Evolutionary conservation across 2,888 invertebrate species (phyloP), one percentile per base, ranked within the genome.

Genomic region (Plemyria rubiginata): DNA sequence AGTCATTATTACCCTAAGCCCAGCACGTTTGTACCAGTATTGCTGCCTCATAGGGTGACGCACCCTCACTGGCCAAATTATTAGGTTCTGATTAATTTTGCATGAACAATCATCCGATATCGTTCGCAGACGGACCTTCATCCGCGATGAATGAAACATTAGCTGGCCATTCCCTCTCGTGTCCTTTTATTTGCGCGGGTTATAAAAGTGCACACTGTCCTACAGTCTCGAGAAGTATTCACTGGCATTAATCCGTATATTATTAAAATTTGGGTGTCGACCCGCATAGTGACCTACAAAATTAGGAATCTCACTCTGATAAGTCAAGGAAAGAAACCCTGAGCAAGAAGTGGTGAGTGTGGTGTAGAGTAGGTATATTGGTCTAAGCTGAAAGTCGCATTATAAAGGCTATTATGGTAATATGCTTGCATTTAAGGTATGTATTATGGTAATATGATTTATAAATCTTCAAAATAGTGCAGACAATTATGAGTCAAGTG

Each of bases 81-180:
- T 80, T 79, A 77, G 75, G 78, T 76, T 76, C 81, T 85, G 85
- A 88, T 91, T 89, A 91, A 91, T 88, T 85, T 88, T 90, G 84
- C 87, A 91, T 79, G 84, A 86, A 82, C 88, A 88, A 88, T 89
- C 81, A 81, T 79, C 78, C 72, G 74, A 82, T 83, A 82, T 82
- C 82, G 83, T 79, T 75, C 73, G 71, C 69, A 77, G 81, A 79
- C 79, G 78, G 79, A 71, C 70, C 73, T 70, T 72, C 80, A 77
- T 80, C 78, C 80, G 73, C 70, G 65, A 75, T 84, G 82, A 85
- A 90, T 88, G 83, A 84, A 84, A 84, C 82, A 84, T 85, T 81
- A 84, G 81, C 77, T 79, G 78, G 80, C 75, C 82, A 74, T 72
- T 68, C 67, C 68, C 67, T 71, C 73, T 75, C 55, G 48, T 61